phyloP scores from a whole-genome alignment of 2,113 vertebrate species.

The Takifugu flavidus region DNA sequence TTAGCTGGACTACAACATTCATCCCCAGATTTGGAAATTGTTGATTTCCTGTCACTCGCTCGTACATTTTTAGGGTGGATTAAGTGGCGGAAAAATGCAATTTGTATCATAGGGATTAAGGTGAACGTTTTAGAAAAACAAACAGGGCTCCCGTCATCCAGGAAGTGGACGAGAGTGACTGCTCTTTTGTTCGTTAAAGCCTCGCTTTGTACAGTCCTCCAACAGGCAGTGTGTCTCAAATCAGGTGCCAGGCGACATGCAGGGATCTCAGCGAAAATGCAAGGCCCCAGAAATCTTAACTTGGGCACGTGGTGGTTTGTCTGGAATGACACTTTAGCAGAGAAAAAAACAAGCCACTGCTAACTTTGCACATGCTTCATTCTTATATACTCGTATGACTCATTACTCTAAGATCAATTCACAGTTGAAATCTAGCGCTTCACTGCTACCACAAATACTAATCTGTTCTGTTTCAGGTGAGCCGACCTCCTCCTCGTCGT shows the following conservation, averaged over 20 bases:
- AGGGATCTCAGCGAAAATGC: background rate
- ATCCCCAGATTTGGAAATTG: slow-evolving; percentile 30
- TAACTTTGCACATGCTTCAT: background rate
- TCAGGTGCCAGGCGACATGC: slow-evolving; percentile 10
- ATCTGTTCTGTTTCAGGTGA: slow-evolving; percentile 31
- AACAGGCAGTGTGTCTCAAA: slow-evolving; percentile 30
- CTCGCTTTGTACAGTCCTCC: background rate
- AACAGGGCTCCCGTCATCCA: slow-evolving; percentile 14
- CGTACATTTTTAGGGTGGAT: slow-evolving; percentile 54
- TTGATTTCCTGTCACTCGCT: slow-evolving; percentile 56
- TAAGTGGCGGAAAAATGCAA: slow-evolving; percentile 47
- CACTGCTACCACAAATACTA: slow-evolving; percentile 15
- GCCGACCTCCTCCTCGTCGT: slow-evolving; percentile 3
- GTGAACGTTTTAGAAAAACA: slow-evolving; percentile 43
- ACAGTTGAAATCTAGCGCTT: slow-evolving; percentile 18
- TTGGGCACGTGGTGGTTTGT: no score
- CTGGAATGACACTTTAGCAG: slow-evolving; percentile 7
- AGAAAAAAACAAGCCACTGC: slow-evolving; percentile 16
- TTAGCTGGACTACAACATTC: slow-evolving; percentile 41
- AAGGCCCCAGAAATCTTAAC: background rate
- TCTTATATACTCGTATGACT: no score
- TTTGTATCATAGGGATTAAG: slow-evolving; percentile 56
- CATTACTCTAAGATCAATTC: slow-evolving; percentile 2
- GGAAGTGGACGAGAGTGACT: slow-evolving; percentile 23
- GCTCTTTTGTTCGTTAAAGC: slow-evolving; percentile 18